Percentiles rank a stretch among this genome's conserved stretches.
Evolutionary conservation across 2,113 vertebrate genomes (phyloP).

Genomic region (Carollia perspicillata): DNA sequence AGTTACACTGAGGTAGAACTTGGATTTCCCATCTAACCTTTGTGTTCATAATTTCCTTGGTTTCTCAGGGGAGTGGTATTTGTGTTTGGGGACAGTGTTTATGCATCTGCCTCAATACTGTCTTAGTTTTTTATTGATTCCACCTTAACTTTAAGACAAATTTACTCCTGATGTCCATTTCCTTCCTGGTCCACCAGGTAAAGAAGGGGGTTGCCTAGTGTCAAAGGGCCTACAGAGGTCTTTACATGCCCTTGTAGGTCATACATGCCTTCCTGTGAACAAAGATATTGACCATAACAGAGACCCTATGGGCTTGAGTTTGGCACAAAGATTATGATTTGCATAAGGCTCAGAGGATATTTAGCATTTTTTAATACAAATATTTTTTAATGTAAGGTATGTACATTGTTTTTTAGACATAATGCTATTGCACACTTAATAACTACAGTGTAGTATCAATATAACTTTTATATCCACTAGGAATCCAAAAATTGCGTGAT

Average conservation of each 20-base stretch:
- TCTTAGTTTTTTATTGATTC: background rate
- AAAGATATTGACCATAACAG: background rate
- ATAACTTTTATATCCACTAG: background rate
- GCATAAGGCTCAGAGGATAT: background rate
- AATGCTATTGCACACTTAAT: background rate
- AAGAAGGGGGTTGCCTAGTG: too few species aligned
- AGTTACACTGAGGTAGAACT: background rate
- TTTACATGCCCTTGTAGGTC: background rate
- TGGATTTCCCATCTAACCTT: background rate
- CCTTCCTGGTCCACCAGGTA: background rate
- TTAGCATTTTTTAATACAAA: background rate
- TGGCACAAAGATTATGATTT: background rate
- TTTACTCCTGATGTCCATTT: background rate
- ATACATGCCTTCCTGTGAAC: background rate
- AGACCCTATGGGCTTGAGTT: background rate
- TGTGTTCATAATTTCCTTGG: background rate
- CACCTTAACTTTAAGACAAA: background rate
- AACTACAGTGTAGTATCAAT: background rate
- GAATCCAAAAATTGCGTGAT: background rate
- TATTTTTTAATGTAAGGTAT: background rate
- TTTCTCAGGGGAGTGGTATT: background rate
- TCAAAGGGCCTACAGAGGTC: rapidly evolving
- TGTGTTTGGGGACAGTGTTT: background rate
- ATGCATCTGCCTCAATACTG: background rate
- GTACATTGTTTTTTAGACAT: background rate